phyloP scores from a whole-genome alignment of 2,113 vertebrate genomes.

The Henicopernis longicauda region DNA sequence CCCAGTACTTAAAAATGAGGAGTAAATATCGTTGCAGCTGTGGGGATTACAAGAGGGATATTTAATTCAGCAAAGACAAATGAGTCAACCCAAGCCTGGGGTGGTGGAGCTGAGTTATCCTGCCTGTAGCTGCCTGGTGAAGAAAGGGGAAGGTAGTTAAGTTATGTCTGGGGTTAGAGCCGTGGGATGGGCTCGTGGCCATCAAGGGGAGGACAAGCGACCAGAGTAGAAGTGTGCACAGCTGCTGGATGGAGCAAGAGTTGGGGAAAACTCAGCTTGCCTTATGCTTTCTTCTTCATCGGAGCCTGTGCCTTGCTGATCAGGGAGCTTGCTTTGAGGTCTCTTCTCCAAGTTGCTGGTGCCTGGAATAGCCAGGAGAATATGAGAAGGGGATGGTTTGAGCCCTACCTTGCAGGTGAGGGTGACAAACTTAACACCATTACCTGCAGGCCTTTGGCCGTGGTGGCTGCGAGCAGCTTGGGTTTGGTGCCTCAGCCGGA shows the following conservation, averaged over 20 bases:
- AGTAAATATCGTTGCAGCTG: not conserved
- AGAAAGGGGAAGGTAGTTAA: not conserved
- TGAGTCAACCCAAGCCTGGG: not conserved
- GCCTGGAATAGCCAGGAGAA: not conserved
- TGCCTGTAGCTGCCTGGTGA: not conserved
- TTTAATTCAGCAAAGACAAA: not conserved
- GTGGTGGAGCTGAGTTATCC: not conserved
- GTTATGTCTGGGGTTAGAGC: not conserved
- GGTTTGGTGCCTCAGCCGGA: not conserved
- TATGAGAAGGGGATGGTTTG: not conserved
- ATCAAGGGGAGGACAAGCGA: too few relatives aligned
- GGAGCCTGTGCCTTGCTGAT: too few relatives aligned
- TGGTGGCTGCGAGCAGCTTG: not conserved
- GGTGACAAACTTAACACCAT: not conserved
- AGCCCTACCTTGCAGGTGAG: not conserved
- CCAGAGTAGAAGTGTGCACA: not conserved
- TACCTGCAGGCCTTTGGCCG: not conserved
- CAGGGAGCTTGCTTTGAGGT: not conserved
- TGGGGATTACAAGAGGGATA: not conserved
- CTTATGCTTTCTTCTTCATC: not conserved
- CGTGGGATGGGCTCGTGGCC: not conserved
- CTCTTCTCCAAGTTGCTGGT: not conserved
- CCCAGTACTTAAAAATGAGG: not conserved
- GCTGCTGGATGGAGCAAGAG: not conserved
- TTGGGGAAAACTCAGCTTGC: not conserved